A percentile compares a stretch with the other conserved stretches of the same genome.
These are phyloP conservation scores for Cyprinodon brontotheroides DNA, from an alignment of 2,113 vertebrate genomes.

Conservation along the genomic window DNA sequence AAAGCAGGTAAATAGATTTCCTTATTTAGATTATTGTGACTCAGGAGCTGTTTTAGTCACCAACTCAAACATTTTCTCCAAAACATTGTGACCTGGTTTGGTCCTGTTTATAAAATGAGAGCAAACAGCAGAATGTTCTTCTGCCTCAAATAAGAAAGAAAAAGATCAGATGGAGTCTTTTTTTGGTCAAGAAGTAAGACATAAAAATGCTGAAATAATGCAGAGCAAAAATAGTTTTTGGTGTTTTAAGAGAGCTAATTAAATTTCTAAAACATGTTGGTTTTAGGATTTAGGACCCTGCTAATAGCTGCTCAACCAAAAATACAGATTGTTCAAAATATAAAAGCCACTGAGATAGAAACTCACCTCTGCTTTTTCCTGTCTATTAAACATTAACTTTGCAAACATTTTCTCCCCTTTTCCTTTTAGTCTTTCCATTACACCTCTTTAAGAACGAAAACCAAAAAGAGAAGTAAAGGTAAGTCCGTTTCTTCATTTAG, in stretches of 20 bases:
- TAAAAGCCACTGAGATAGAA: not conserved
- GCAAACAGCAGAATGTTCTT: not conserved
- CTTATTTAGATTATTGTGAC: constrained; percentile 51
- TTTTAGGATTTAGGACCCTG: not conserved
- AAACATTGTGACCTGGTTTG: constrained; percentile 40
- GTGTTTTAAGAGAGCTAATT: not conserved
- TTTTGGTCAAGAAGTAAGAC: not conserved
- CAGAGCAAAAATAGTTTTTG: no score
- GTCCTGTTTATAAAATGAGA: not conserved
- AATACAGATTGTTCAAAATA: not conserved
- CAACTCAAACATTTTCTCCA: constrained; percentile 23
- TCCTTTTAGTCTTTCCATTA: constrained; percentile 86
- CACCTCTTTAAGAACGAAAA: constrained; percentile 89
- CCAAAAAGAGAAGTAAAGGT: constrained; percentile 92
- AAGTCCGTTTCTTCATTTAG: constrained; percentile 20
- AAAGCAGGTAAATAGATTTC: constrained; percentile 47
- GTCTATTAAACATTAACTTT: not conserved
- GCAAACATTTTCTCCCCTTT: constrained; percentile 51
- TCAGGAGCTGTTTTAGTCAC: constrained; percentile 43
- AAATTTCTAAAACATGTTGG: not conserved
- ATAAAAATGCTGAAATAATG: not conserved
- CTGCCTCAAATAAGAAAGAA: no score
- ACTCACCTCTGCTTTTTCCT: not conserved
- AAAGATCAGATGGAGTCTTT: no score
- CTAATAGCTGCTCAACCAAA: not conserved